Base-by-base conservation (phyloP, 2,888 invertebrate species). In the Ditylenchus weischeri region DNA sequence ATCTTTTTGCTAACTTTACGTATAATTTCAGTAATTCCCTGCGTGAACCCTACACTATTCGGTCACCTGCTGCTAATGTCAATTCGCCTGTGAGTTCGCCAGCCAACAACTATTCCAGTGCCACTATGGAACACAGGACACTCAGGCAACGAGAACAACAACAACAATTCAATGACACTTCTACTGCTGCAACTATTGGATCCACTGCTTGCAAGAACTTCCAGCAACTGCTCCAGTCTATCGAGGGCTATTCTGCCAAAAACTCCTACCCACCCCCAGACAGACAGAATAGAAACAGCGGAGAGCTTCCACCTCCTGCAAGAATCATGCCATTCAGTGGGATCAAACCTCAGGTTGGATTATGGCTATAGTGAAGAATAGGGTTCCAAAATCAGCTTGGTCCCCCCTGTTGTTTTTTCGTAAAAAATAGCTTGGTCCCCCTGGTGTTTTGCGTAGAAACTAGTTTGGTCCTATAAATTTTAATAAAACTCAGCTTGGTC, bases 261-360 rank as follows among this genome's bases (percentile, higher is more conserved):
- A 29, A 54, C 11, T 15, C 54, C 23, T 21, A 54, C n/a, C 21
- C 29, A 21, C 13, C 43, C 8, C 13, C 15, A 15, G 43, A 43
- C 43, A 54, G 54, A 54, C 54, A 54, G 10, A 11, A 54, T 11
- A 2, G 54, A 10, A 54, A 54, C 54, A 67, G 35, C 43, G 60
- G 15, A 57, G 62, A 62, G 19, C 68, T 76, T 21, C 74, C 74
- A n/a, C 74, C 74, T 43, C 74, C 74, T 0, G 74, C 69, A 3
- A 57, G 75, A 35, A 73, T 73, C 59, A 60, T 71, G 57, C 75
- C 74, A 2, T 73, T 62, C 65, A 67, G 68, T 10, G 74, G 74
- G n/a, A 68, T 73, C 19, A 73, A 73, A 60, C 74, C 74, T 19
- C 74, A 73, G 69, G 74, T 73, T 21, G 13, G 62, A n/a, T 29